Conservation (phyloP, 1,140 invertebrate genomes). For the Eueides isabella region DNA sequence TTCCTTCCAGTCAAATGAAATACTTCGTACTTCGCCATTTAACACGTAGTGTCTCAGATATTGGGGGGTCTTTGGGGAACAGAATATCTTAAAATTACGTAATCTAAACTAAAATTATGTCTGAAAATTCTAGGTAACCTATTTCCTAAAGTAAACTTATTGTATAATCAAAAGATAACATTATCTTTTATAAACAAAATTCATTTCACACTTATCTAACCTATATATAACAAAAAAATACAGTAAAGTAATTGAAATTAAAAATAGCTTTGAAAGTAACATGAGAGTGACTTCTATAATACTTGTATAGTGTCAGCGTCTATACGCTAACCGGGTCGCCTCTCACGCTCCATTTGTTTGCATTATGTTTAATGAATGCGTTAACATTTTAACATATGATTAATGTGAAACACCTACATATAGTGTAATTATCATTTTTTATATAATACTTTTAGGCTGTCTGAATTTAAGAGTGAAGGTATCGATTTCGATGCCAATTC, state of each 20-base stretch:
- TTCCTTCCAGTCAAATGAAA: too few species aligned
- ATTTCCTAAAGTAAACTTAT: too few species aligned
- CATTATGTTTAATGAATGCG: slow-evolving; percentile 15
- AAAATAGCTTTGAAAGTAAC: slow-evolving; percentile 8
- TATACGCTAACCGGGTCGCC: slow-evolving; percentile 15
- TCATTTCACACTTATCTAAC: background rate
- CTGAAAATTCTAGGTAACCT: too few species aligned
- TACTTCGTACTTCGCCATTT: too few species aligned
- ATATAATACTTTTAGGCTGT: too few species aligned
- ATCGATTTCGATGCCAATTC: too few species aligned
- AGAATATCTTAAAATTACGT: too few species aligned
- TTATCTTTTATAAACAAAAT: background rate
- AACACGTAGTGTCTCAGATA: too few species aligned
- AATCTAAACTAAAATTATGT: too few species aligned
- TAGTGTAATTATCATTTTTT: background rate
- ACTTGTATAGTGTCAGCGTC: slow-evolving; percentile 8
- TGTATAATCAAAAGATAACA: background rate
- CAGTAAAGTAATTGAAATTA: slow-evolving; percentile 1
- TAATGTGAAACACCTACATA: slow-evolving; percentile 9
- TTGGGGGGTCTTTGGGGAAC: too few species aligned
- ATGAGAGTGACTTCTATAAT: background rate
- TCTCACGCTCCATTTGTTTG: slow-evolving; percentile 11
- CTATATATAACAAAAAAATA: background rate
- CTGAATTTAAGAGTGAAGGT: too few species aligned
- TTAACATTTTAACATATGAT: slow-evolving; percentile 13